Percentiles rank a stretch among this genome's conserved stretches.
Evolutionary conservation across 2,888 invertebrate species (phyloP).

Genomic region (Mellilla xanthometata): DNA sequence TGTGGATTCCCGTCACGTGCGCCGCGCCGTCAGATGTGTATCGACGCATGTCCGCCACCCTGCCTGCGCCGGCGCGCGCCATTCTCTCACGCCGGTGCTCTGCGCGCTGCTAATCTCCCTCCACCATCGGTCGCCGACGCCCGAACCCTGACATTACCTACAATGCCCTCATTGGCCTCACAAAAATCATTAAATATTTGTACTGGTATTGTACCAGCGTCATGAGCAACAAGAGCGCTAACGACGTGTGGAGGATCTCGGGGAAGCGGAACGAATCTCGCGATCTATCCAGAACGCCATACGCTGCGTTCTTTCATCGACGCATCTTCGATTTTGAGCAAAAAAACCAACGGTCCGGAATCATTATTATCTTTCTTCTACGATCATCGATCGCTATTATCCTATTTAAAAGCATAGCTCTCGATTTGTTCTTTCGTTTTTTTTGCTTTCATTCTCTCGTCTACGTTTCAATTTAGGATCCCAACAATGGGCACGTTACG

Average conservation of each 20-base stretch:
- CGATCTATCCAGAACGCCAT: slow-evolving; percentile 68
- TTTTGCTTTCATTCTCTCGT: slow-evolving; percentile 69
- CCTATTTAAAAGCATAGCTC: slow-evolving; percentile 78
- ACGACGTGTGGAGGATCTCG: slow-evolving; percentile 76
- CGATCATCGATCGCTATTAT: slow-evolving; percentile 81
- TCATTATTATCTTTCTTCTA: slow-evolving; percentile 79
- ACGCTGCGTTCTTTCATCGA: slow-evolving; percentile 58
- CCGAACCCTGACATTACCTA: slow-evolving; percentile 56
- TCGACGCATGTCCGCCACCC: slow-evolving; percentile 67
- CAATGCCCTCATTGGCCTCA: slow-evolving; percentile 75
- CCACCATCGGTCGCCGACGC: slow-evolving; percentile 61
- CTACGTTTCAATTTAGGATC: slow-evolving; percentile 72
- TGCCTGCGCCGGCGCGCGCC: slow-evolving; percentile 55
- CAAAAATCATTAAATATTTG: slow-evolving; percentile 73
- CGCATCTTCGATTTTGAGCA: slow-evolving; percentile 57
- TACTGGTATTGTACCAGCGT: slow-evolving; percentile 65
- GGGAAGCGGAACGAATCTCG: slow-evolving; percentile 77
- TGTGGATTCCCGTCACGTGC: slow-evolving; percentile 75
- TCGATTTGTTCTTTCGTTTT: slow-evolving; percentile 77
- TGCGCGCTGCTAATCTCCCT: slow-evolving; percentile 60
- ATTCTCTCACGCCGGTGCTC: slow-evolving; percentile 64
- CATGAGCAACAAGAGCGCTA: slow-evolving; percentile 75
- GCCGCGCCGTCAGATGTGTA: slow-evolving; percentile 68
- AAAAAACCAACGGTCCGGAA: slow-evolving; percentile 70
- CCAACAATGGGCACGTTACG: slow-evolving; percentile 77